Percentiles rank a stretch among this genome's conserved stretches.
phyloP scores from a whole-genome alignment of 1,140 invertebrate genomes.

The Vanessa atalanta region DNA sequence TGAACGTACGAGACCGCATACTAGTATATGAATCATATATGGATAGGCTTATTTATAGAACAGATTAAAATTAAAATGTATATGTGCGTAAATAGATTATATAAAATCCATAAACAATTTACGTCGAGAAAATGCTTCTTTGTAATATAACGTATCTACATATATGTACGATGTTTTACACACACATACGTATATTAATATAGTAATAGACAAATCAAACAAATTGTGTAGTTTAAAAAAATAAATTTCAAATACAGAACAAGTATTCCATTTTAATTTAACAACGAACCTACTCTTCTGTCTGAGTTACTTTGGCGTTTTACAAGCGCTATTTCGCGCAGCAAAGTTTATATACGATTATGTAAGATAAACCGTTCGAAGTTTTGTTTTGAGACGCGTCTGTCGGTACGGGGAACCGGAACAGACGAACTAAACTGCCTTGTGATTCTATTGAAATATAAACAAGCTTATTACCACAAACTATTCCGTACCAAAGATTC shows the following conservation, averaged over 20 bases:
- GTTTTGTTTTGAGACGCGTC: constrained; percentile 14
- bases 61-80: too few species aligned
- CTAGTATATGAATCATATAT: too few species aligned
- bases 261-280: constrained; percentile 15
- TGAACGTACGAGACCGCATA: too few species aligned
- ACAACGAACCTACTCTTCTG: constrained; percentile 4
- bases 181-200: neutral
- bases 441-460: neutral
- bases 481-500: neutral
- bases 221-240: too few species aligned
- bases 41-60: too few species aligned
- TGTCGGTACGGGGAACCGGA: neutral
- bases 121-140: too few species aligned
- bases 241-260: neutral
- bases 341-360: constrained; percentile 22
- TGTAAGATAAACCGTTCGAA: constrained; percentile 19
- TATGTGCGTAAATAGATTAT: too few species aligned
- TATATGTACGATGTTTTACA: too few species aligned
- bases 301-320: constrained; percentile 9
- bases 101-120: too few species aligned
- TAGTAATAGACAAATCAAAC: neutral
- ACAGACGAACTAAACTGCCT: neutral
- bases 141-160: too few species aligned
- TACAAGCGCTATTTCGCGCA: constrained; percentile 12
- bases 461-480: neutral